Conservation (phyloP, 2,113 vertebrate genomes). For the Equus przewalskii region DNA sequence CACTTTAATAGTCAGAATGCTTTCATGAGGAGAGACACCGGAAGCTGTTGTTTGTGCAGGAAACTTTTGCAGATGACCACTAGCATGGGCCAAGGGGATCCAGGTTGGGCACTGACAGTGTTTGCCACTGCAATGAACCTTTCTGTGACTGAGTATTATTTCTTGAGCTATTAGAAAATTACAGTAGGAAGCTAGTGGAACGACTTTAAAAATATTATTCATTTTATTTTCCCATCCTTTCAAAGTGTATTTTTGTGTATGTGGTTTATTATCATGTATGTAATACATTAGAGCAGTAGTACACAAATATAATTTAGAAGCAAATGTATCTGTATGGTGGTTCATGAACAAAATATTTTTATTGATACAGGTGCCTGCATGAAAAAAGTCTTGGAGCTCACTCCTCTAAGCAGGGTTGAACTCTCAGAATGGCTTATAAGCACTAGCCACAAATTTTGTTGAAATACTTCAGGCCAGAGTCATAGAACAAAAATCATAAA, state of each 20-base stretch:
- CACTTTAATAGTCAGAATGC: background rate
- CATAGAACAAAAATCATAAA: slow-evolving; percentile 1
- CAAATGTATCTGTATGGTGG: background rate
- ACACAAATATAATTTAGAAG: slow-evolving; percentile 43
- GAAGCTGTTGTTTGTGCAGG: background rate
- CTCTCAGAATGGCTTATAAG: slow-evolving; percentile 30
- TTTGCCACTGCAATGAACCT: background rate
- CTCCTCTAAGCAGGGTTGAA: background rate
- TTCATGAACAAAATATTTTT: slow-evolving; percentile 16
- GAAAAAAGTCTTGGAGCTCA: background rate
- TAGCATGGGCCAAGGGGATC: background rate
- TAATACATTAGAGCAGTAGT: background rate
- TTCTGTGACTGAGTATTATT: background rate
- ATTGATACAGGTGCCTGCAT: slow-evolving; percentile 17
- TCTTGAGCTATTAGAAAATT: background rate
- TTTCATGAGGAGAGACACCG: background rate
- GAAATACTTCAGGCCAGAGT: slow-evolving; percentile 3
- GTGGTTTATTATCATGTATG: background rate
- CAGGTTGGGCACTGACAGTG: background rate
- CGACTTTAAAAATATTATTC: background rate
- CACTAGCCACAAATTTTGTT: background rate
- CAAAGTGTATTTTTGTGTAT: slow-evolving; percentile 25
- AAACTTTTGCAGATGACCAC: background rate
- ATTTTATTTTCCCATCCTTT: background rate
- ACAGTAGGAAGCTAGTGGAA: slow-evolving; percentile 27